Evolutionary conservation across 2,797 vertebrate species (phyloP), one percentile per base, ranked within the genome.

Genomic region (Cyprinodon diabolis): DNA sequence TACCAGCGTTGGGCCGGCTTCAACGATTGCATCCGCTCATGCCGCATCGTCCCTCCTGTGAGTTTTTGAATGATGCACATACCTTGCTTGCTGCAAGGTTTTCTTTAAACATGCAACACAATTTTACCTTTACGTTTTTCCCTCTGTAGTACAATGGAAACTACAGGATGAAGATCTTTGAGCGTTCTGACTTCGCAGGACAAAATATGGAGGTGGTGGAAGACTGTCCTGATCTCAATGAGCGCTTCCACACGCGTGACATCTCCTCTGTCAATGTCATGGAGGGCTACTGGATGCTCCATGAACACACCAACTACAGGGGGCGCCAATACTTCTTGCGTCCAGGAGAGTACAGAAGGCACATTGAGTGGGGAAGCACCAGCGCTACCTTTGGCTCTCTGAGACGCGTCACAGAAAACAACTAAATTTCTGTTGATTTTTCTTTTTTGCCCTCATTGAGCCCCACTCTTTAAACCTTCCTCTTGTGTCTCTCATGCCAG

Each of bases 271-370:
- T 75, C 75, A 95, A 95, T 3, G 94, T 95, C 68, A 92, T 94
- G 90, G 95, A 95, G 78, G 95, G 95, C 80, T 96, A 95, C 92
- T 96, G 95, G 95, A 95, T 93, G 54, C 92, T 96, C 85, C 94
- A 95, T 0, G 95, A 96, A 82, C 95, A 96, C 77, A 92, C 95
- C 71, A 91, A 95, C 65, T 95, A 95, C 89, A 94, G 92, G 77
- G 95, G 95, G 3, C 92, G 94, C 57, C 95, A 96, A 90, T 96
- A 92, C 83, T 95, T 95, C 93, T 69, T 96, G 89, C 90, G 84
- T 47, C 95, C 95, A 0, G 95, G 94, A 23, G 94, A 96, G 87
- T 96, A 95, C 93, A 92, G 94, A 86, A 93, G 93, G 79, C 89
- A 93, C 84, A 90, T 75, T 4, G 95, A 96, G 74, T 95, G 95